Evolutionary conservation across 2,797 vertebrate genomes (phyloP).

Genomic region (Podarcis siculus): DNA sequence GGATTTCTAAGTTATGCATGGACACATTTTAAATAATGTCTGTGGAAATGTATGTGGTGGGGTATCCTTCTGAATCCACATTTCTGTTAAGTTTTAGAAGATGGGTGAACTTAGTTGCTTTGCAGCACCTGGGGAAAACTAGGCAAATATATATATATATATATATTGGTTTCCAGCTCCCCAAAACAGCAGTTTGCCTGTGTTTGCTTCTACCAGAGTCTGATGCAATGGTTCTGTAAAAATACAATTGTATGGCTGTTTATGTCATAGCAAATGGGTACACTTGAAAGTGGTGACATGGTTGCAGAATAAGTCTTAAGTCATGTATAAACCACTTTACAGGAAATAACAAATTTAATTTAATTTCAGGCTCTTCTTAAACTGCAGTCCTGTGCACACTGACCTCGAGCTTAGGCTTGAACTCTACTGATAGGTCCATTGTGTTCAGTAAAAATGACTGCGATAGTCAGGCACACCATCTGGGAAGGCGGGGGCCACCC

Average conservation of each 20-base stretch:
- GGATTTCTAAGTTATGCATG: background rate
- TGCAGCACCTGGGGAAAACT: background rate
- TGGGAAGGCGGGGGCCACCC: too few species aligned
- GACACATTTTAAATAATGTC: background rate
- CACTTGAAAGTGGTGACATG: background rate
- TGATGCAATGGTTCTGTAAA: background rate
- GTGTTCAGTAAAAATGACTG: constrained; percentile 12
- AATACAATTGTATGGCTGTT: background rate
- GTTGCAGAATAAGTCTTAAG: background rate
- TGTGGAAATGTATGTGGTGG: background rate
- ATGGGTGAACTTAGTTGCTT: background rate
- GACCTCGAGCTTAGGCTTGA: background rate
- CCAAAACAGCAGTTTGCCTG: background rate
- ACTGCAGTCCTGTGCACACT: background rate
- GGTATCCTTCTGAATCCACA: background rate
- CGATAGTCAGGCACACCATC: background rate
- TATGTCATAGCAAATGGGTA: background rate
- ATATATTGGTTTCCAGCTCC: background rate
- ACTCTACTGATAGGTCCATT: constrained; percentile 4
- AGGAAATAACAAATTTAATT: background rate
- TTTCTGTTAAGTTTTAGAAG: background rate
- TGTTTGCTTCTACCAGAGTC: background rate
- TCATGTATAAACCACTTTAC: background rate
- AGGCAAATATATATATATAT: too few species aligned
- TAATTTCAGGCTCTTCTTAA: background rate